Percentiles rank a stretch among this genome's conserved stretches.
These are phyloP conservation scores for Apamea crenata DNA, from an alignment of 2,888 invertebrate species.

Conservation along the genomic window DNA sequence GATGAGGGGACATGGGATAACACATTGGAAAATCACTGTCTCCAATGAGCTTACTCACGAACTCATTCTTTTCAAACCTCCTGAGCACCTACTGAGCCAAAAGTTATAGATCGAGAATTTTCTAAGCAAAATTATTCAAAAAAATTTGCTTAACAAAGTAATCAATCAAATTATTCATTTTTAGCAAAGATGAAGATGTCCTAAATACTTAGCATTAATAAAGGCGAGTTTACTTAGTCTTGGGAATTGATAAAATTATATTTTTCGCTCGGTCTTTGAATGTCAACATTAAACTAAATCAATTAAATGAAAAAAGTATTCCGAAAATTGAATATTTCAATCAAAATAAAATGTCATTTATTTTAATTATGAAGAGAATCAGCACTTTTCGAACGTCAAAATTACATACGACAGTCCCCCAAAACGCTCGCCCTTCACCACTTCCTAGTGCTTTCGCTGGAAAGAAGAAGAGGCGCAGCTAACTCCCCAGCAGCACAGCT, in stretches of 20 bases:
- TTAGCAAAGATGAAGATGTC: slow-evolving; percentile 15
- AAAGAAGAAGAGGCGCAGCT: background rate
- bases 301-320: background rate
- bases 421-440: background rate
- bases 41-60: background rate
- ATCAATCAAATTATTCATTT: slow-evolving; percentile 12
- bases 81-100: background rate
- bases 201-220: slow-evolving; percentile 10
- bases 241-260: slow-evolving; percentile 10
- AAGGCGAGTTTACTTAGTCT: background rate
- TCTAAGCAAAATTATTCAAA: background rate
- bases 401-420: background rate
- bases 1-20: background rate
- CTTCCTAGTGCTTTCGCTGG: background rate
- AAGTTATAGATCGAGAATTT: background rate
- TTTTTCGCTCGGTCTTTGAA: slow-evolving; percentile 3
- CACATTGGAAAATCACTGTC: background rate
- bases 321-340: background rate
- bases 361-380: background rate
- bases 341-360: background rate
- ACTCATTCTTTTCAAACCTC: background rate
- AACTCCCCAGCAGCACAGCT: background rate
- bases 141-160: background rate
- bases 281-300: background rate
- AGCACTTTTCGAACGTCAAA: background rate